These are phyloP conservation scores for Oncopeltus fasciatus DNA, from an alignment of 1,140 invertebrate species.

Conservation along the genomic window DNA sequence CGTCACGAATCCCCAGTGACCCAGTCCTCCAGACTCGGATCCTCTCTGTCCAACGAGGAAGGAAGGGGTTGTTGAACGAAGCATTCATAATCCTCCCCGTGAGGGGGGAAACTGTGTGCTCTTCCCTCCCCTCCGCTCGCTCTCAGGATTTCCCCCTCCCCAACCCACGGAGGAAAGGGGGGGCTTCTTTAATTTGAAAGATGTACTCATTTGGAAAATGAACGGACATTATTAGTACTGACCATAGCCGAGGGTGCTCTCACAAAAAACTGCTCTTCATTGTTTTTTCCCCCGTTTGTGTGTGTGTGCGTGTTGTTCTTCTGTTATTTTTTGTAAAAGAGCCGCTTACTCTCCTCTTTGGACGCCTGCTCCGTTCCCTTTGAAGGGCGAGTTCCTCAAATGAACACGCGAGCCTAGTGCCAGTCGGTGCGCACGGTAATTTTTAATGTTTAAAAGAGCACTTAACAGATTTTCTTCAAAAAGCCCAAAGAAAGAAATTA, in stretches of 20 bases:
- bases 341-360: no score
- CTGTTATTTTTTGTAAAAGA: no score
- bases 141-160: neutral
- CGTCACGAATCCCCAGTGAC: neutral
- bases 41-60: neutral
- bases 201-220: constrained; percentile 21
- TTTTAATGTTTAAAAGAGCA: no score
- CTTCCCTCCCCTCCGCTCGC: neutral
- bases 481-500: no score
- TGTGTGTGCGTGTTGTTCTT: no score
- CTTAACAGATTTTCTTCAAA: no score
- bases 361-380: no score
- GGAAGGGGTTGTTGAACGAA: neutral
- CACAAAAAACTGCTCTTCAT: neutral
- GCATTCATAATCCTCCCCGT: no score
- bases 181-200: constrained; percentile 20
- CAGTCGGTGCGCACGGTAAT: no score
- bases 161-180: neutral
- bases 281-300: neutral
- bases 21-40: neutral
- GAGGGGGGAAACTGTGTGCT: neutral
- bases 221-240: constrained; percentile 11
- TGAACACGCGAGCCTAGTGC: no score
- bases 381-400: no score
- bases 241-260: neutral